Base-by-base conservation (phyloP, 2,797 vertebrate genomes). In the Rhinatrema bivittatum region DNA sequence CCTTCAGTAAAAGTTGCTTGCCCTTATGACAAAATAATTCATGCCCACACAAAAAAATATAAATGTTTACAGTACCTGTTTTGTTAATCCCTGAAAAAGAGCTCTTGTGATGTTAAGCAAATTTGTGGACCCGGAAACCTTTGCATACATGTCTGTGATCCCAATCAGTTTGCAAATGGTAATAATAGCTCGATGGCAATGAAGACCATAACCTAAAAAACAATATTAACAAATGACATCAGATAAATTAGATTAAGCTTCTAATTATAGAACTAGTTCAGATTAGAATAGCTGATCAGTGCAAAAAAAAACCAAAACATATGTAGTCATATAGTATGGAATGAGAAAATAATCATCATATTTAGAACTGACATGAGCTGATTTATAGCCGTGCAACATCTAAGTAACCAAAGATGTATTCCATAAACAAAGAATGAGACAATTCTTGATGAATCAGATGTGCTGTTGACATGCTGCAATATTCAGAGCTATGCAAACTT, bases 141-240 rank as follows among this genome's bases (percentile, higher is more conserved):
- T 88, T 45, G 82, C 92, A 10, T 97, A 97, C 87, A 98, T 81
- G 72, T 99, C 90, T 68, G 86, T 50, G 32, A 99, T 85, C 5
- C 95, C 96, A 12, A 99, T 92, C 25, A 99, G 84, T 39, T 76
- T 91, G 68, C 91, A 96, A 28, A 98, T 57, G 26, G 93, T 96
- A 62, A 93, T 96, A 67, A 98, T 65, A 2, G 92, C 93, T 16
- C 93, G 70, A 59, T 98, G 96, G 66, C 95, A 99, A 56, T 1
- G 89, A 29, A 99, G 87, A 36, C 96, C 95, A 3, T 93, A 85
- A 7, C 96, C 96, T 99, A 64, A 15, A 32, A 38, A 38, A 32
- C 1, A 6, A 1, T 20, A 20, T 6, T 26, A 17, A 33, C 24
- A 19, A 13, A 36, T 10, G 16, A 17, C 16, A 10, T n/a, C 4